Base-by-base conservation (phyloP, 2,888 invertebrate species). In the Sinelater perroti region DNA sequence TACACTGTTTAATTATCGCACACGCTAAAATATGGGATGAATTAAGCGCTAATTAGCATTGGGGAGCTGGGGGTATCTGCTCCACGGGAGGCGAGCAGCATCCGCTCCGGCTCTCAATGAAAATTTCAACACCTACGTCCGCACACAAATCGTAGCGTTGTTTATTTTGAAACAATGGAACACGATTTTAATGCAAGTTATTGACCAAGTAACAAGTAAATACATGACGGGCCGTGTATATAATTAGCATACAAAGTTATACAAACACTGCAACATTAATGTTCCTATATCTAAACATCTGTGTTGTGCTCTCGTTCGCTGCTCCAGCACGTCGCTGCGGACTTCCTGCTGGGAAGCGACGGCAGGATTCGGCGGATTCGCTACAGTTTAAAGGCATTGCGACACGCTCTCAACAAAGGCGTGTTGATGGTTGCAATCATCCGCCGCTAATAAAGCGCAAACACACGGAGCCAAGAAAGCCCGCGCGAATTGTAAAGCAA, bases 81-180 rank as follows among this genome's bases (percentile, higher is more conserved):
- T 31, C 8, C 16, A 17, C 3, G n/a, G 11, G 10, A 18, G n/a
- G n/a, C n/a, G n/a, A n/a, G n/a, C n/a, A n/a, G n/a, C n/a, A n/a
- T n/a, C n/a, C n/a, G n/a, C n/a, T n/a, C n/a, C n/a, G n/a, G 46
- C 18, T 18, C 42, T 45, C 24, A 24, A 45, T 44, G 45, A 72
- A 71, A 70, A 40, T 40, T 71, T 72, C 74, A 72, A 74, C 77
- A 74, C 77, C 76, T 72, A 77, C 77, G 68, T 65, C 49, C 60
- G 35, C 52, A 57, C 66, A 64, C 68, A 62, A 66, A 66, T 69
- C 70, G 61, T 72, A 75, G 74, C 74, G 74, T 74, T 76, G 76
- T 77, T 77, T 76, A 77, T 75, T 77, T 76, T 72, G 70, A 74
- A 75, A 77, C 77, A 77, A 77, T 77, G 74, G 77, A 73, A 76